Evolutionary conservation across 2,797 vertebrate genomes (phyloP).

Genomic region (Lithobates sylvaticus): DNA sequence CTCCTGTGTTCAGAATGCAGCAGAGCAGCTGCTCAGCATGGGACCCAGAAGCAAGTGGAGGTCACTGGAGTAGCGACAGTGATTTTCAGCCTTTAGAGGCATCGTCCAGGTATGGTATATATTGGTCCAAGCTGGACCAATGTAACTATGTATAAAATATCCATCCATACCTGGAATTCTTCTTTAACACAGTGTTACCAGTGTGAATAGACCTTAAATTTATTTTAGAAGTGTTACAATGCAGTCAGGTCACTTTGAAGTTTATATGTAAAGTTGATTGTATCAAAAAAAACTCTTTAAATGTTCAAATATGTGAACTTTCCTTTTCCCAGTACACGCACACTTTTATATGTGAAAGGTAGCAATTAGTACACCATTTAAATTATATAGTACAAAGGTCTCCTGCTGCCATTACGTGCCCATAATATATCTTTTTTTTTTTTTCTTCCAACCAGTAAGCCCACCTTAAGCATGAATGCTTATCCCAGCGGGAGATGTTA

Average conservation of each 20-base stretch:
- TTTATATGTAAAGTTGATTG: neutral
- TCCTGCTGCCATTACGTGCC: constrained; percentile 26
- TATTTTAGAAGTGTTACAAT: too few relatives aligned
- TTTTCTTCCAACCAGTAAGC: constrained; percentile 24
- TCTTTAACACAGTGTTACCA: too few relatives aligned
- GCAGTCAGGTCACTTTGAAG: neutral
- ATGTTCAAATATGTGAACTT: neutral
- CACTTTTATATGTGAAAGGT: constrained; percentile 26
- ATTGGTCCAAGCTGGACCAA: too few relatives aligned
- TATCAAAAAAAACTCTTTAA: neutral
- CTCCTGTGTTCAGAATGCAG: too few relatives aligned
- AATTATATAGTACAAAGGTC: constrained; percentile 38
- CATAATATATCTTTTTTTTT: constrained; percentile 38
- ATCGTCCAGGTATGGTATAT: too few relatives aligned
- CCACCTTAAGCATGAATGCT: constrained; percentile 45
- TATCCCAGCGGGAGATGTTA: constrained; percentile 53
- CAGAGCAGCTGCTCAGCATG: too few relatives aligned
- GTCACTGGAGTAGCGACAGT: too few relatives aligned
- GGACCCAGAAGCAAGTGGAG: too few relatives aligned
- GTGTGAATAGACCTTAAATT: too few relatives aligned
- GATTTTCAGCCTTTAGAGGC: too few relatives aligned
- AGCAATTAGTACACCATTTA: constrained; percentile 24
- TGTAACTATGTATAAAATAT: too few relatives aligned
- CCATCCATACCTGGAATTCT: too few relatives aligned
- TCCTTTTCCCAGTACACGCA: neutral